Evolutionary conservation across 2,888 invertebrate genomes (phyloP).

Genomic region (Augiades crinisus): DNA sequence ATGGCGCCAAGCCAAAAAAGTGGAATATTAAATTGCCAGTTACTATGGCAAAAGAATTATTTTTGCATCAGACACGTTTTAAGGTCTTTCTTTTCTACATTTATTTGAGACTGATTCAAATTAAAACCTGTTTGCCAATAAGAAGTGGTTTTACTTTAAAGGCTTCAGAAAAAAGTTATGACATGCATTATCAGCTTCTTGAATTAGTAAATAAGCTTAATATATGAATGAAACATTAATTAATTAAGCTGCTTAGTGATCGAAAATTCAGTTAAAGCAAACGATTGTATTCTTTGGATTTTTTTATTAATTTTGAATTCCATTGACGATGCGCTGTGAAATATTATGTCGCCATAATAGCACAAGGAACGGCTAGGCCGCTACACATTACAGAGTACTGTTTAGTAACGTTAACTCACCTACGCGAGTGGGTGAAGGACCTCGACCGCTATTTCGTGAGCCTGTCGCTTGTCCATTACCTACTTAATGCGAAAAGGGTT

Average conservation of each 20-base stretch:
- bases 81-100: too few relatives aligned
- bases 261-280: not conserved
- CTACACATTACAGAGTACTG: slow-evolving; percentile 24
- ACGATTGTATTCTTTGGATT: not conserved
- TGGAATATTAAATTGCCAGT: too few relatives aligned
- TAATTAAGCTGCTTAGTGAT: too few relatives aligned
- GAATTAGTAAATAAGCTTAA: too few relatives aligned
- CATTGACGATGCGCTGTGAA: not conserved
- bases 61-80: too few relatives aligned
- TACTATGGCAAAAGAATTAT: too few relatives aligned
- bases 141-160: too few relatives aligned
- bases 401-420: slow-evolving; percentile 37
- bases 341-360: slow-evolving; percentile 4
- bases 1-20: not conserved
- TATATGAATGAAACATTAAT: too few relatives aligned
- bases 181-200: too few relatives aligned
- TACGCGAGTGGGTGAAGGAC: slow-evolving; percentile 56
- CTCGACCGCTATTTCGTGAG: slow-evolving; percentile 65
- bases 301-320: not conserved
- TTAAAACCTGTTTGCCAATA: too few relatives aligned
- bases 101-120: too few relatives aligned
- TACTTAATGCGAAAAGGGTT: slow-evolving; percentile 31
- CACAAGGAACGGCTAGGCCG: slow-evolving; percentile 10
- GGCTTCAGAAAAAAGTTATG: too few relatives aligned
- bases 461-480: slow-evolving; percentile 47